Evolutionary conservation across 1,140 invertebrate species (phyloP).

Genomic region (Scaptomyza pallida): DNA sequence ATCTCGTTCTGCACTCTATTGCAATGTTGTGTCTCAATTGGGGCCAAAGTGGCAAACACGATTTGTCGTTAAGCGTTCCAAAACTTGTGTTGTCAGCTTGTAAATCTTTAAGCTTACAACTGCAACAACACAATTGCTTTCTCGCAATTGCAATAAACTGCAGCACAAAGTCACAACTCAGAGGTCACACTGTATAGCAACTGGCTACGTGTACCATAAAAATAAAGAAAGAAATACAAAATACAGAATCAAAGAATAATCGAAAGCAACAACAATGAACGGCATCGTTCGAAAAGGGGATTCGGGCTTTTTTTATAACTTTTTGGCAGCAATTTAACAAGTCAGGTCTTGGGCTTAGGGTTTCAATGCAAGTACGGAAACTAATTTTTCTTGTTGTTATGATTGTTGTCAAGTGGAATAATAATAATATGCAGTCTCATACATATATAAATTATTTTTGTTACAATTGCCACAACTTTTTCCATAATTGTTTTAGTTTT

Average conservation of each 20-base stretch:
- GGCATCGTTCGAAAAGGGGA: not conserved
- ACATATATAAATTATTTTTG: not conserved
- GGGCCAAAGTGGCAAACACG: slow-evolving; percentile 4
- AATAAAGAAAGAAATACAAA: not conserved
- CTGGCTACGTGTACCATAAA: not conserved
- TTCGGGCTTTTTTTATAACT: not conserved
- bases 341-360: not conserved
- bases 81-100: slow-evolving; percentile 21
- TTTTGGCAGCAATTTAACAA: slow-evolving; percentile 10
- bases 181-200: not conserved
- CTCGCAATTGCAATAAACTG: slow-evolving; percentile 24
- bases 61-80: slow-evolving; percentile 9
- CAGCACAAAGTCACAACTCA: slow-evolving; percentile 21
- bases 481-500: no score
- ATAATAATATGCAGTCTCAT: not conserved
- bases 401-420: not conserved
- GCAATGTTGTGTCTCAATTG: not conserved
- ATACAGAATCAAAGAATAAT: not conserved
- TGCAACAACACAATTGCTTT: slow-evolving; percentile 8
- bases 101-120: slow-evolving; percentile 32
- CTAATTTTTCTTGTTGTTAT: not conserved
- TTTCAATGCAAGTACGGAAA: not conserved
- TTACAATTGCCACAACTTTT: not conserved
- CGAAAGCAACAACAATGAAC: not conserved
- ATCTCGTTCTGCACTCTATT: not conserved